Evolutionary conservation across 2,888 invertebrate species (phyloP), one percentile per base, ranked within the genome.

Genomic region (Himalopsyche anomala): DNA sequence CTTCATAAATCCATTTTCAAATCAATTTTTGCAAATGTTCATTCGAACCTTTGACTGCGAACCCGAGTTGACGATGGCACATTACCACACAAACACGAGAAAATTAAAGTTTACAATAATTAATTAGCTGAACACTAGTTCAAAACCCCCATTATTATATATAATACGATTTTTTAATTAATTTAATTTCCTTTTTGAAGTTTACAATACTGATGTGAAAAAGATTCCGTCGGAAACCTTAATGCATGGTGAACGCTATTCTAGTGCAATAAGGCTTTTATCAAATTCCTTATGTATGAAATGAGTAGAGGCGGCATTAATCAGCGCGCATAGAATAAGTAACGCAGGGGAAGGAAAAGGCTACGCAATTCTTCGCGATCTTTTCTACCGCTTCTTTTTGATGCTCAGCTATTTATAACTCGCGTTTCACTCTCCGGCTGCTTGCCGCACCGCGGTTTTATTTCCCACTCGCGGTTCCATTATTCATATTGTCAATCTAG

Each of bases 401-500:
- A 74, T 74, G 38, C 74, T 74, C 36, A 19, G 74, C 74, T 74
- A 74, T 74, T 74, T 74, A 74, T 74, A 74, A 74, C 74, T 38
- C 38, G 36, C 36, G 12, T 38, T 74, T 74, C 74, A 74, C 74
- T 74, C 74, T 74, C 12, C 74, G 74, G 38, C 74, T 36, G 36
- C 74, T 74, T 74, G 38, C 74, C 74, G 74, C 74, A 36, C 38
- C 74, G 74, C 38, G 74, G 74, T 74, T 74, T 74, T 36, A 74
- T 74, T 74, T 74, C 36, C 74, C 74, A 74, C 74, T 74, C 74
- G 74, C 74, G 74, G 36, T 36, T 74, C 74, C 74, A 74, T 74
- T 74, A 74, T 74, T 74, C 74, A 74, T 74, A 74, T 74, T 74
- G 74, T 74, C 74, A 74, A 74, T 74, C 74, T 74, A 74, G 36